Percentiles rank a stretch among this genome's conserved stretches.
Conservation (phyloP, 2,888 invertebrate species). For the Caprella mutica region DNA sequence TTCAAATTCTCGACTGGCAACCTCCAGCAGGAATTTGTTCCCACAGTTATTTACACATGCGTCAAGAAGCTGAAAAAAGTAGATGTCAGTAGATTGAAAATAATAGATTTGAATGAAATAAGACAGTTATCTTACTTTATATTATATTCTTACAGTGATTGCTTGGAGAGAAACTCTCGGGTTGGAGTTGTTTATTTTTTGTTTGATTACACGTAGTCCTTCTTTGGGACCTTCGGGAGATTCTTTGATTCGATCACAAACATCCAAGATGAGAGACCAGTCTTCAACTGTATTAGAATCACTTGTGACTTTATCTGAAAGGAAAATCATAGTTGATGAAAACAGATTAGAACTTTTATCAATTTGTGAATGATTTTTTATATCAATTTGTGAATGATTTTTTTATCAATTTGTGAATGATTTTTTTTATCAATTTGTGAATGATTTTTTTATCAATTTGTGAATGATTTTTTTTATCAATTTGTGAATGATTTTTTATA, state of each 20-base stretch:
- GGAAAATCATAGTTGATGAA: slow-evolving; percentile 4
- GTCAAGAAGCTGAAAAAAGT: slow-evolving; percentile 59
- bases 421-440: too few species aligned
- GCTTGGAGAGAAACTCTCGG: slow-evolving; percentile 91
- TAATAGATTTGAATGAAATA: too few species aligned
- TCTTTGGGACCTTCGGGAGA: slow-evolving; percentile 63
- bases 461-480: too few species aligned
- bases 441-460: too few species aligned
- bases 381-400: too few species aligned
- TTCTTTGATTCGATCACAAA: slow-evolving; percentile 79
- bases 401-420: too few species aligned
- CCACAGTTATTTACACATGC: slow-evolving; percentile 94
- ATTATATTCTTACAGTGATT: slow-evolving; percentile 55
- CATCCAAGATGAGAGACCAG: slow-evolving; percentile 82
- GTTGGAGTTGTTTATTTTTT: slow-evolving; percentile 70
- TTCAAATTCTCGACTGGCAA: slow-evolving; percentile 93
- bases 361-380: too few species aligned
- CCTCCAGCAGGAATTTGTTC: slow-evolving; percentile 77
- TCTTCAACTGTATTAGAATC: slow-evolving; percentile 83
- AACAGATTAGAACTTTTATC: too few species aligned
- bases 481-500: too few species aligned
- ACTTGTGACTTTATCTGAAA: slow-evolving; percentile 78
- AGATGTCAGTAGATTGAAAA: too few species aligned
- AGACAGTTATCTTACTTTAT: too few species aligned
- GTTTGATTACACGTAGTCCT: slow-evolving; percentile 71